A percentile compares a stretch with the other conserved stretches of the same genome.
phyloP scores from a whole-genome alignment of 1,140 invertebrate species.

The Octopus sinensis region DNA sequence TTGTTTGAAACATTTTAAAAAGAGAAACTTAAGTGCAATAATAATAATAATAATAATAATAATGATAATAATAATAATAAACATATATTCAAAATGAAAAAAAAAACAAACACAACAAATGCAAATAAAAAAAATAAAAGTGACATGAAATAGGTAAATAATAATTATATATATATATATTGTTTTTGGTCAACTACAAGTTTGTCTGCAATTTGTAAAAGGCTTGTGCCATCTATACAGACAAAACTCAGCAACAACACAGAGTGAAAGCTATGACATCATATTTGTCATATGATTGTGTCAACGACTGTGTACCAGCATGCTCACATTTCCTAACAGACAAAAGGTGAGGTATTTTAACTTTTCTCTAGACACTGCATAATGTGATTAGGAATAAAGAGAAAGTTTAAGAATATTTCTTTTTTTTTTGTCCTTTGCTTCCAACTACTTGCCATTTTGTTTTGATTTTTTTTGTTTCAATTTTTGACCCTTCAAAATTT shows the following conservation, averaged over 20 bases:
- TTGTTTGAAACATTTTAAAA: neutral
- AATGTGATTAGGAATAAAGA: too few relatives aligned
- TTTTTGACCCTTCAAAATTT: too few relatives aligned
- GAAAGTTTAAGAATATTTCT: too few relatives aligned
- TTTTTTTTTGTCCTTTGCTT: too few relatives aligned
- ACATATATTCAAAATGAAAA: neutral
- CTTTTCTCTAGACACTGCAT: conserved; percentile 5
- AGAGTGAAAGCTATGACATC: neutral
- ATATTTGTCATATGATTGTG: neutral
- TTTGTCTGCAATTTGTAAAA: neutral
- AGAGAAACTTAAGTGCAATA: neutral
- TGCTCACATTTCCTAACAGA: conserved; percentile 6
- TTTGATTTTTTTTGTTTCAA: too few relatives aligned
- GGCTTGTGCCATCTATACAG: too few relatives aligned
- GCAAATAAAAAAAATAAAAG: neutral
- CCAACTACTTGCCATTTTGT: too few relatives aligned
- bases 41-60: conserved; percentile 4
- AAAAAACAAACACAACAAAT: neutral
- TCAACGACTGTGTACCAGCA: neutral
- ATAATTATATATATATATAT: neutral
- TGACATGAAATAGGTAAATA: conserved; percentile 3
- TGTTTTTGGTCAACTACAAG: conserved; percentile 6
- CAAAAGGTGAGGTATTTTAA: conserved; percentile 12
- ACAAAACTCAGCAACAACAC: conserved; percentile 3
- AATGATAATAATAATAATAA: neutral